Evolutionary conservation across 2,113 vertebrate genomes (phyloP).

Genomic region (Albula glossodonta): DNA sequence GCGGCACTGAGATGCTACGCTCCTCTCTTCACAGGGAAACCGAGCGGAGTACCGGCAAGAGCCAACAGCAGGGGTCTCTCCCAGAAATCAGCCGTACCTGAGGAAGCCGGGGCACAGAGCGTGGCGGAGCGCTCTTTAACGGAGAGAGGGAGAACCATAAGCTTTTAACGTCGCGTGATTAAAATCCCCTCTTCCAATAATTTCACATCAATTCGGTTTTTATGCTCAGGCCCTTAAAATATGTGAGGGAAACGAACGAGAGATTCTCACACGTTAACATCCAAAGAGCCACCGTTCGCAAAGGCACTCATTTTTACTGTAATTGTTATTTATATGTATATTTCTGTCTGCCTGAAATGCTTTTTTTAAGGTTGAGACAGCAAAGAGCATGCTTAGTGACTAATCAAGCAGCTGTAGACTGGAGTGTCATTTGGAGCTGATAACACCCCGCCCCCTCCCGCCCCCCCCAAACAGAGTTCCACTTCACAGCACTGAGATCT

Average conservation of each 20-base stretch:
- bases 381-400: not conserved
- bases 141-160: not conserved
- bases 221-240: not conserved
- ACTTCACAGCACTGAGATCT: no score
- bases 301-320: no score
- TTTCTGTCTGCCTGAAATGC: not conserved
- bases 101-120: no score
- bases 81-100: not conserved
- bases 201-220: conserved; percentile 19
- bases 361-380: not conserved
- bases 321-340: no score
- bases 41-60: not conserved
- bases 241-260: not conserved
- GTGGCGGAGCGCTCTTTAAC: no score
- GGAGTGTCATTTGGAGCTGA: not conserved
- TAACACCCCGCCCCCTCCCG: no score
- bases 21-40: no score
- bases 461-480: no score
- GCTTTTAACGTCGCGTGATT: conserved; percentile 1
- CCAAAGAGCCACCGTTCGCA: no score
- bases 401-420: not conserved
- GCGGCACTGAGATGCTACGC: conserved; percentile 31
- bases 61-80: not conserved
- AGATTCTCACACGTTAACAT: no score
- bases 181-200: not conserved